Conservation (phyloP, 2,888 invertebrate species). For the Diarsia mendica region DNA sequence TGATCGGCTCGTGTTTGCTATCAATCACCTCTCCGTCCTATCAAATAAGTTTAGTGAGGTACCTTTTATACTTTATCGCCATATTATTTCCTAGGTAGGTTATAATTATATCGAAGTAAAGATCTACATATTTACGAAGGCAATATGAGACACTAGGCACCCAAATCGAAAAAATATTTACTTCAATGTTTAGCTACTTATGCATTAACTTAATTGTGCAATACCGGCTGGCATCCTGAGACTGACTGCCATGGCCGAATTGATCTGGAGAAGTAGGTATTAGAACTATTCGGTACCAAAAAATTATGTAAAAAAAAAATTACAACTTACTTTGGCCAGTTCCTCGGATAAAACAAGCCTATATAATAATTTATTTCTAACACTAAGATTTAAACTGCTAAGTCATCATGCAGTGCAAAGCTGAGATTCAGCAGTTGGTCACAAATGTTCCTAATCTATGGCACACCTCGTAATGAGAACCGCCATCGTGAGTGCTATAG, state of each 20-base stretch:
- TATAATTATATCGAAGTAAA: background rate
- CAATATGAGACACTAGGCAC: too few relatives aligned
- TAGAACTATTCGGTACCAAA: too few relatives aligned
- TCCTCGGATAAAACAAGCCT: background rate
- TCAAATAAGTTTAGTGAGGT: background rate
- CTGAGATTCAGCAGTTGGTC: background rate
- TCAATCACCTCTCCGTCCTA: background rate
- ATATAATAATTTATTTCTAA: background rate
- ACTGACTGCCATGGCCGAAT: background rate
- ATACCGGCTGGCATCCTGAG: background rate
- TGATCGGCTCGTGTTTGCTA: background rate
- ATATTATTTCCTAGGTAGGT: background rate
- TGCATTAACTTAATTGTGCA: too few relatives aligned
- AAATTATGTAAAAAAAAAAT: background rate
- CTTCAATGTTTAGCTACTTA: too few relatives aligned
- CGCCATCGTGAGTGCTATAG: slow-evolving; percentile 17
- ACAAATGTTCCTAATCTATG: slow-evolving; percentile 23
- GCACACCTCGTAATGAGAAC: slow-evolving; percentile 26
- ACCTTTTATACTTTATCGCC: background rate
- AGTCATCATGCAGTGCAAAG: slow-evolving; percentile 1
- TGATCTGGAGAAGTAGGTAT: too few relatives aligned
- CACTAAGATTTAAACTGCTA: too few relatives aligned
- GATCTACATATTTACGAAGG: too few relatives aligned
- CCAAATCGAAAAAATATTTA: too few relatives aligned
- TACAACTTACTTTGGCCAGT: slow-evolving; percentile 41